These are phyloP conservation scores for Parotocinclus haroldoi DNA, from an alignment of 2,797 vertebrate genomes.

Conservation along the genomic window DNA sequence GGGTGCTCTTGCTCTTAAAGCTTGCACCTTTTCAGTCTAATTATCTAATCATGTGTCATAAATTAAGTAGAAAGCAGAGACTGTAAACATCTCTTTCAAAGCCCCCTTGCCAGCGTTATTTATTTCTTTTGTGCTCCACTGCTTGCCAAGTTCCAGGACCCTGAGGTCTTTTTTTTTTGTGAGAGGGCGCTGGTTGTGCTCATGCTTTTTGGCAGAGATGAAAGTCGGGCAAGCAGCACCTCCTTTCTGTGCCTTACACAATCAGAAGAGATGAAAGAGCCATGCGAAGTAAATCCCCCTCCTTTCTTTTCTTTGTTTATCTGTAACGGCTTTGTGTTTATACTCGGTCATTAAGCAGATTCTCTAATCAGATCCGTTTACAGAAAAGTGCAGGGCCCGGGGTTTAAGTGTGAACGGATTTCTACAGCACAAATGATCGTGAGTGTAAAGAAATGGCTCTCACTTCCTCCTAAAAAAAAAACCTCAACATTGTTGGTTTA, in stretches of 20 bases:
- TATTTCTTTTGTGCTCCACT: slow-evolving; percentile 42
- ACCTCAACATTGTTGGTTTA: no score
- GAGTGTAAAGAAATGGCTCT: no score
- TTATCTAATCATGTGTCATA: no score
- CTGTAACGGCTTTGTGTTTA: background rate
- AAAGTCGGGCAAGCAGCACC: slow-evolving; percentile 72
- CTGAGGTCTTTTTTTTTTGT: slow-evolving; percentile 66
- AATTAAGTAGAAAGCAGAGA: background rate
- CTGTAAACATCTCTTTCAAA: slow-evolving; percentile 15
- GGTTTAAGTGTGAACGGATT: no score
- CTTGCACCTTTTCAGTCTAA: no score
- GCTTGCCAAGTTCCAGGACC: slow-evolving; percentile 70
- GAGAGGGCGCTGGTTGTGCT: slow-evolving; percentile 74
- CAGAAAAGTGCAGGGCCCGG: background rate
- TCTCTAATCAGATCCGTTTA: background rate
- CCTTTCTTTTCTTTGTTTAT: background rate
- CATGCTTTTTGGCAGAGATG: slow-evolving; percentile 74
- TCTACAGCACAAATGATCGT: no score
- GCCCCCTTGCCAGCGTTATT: slow-evolving; percentile 26
- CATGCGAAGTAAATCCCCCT: slow-evolving; percentile 62
- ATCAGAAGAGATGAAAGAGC: slow-evolving; percentile 64
- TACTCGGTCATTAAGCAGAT: slow-evolving; percentile 1
- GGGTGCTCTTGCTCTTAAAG: no score
- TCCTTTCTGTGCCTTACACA: slow-evolving; percentile 56
- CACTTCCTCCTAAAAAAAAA: no score